A percentile compares a stretch with the other conserved stretches of the same genome.
Evolutionary conservation across 1,140 invertebrate genomes (phyloP).

Genomic region (Proctacanthus coquilletti): DNA sequence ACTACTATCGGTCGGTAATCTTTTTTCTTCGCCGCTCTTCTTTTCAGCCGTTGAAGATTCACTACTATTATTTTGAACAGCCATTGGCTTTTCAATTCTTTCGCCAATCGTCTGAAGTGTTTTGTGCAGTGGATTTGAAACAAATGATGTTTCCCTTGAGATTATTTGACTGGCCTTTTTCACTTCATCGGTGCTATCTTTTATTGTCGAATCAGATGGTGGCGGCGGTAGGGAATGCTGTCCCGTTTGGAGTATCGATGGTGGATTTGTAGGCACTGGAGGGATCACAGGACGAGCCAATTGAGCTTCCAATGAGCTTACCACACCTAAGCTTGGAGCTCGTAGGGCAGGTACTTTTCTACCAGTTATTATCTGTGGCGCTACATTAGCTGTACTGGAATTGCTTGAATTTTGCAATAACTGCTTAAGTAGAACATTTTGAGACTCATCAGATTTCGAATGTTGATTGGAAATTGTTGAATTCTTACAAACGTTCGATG

Average conservation of each 20-base stretch:
- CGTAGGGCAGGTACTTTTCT: conserved; percentile 32
- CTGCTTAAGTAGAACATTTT: conserved; percentile 81
- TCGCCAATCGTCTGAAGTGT: conserved; percentile 14
- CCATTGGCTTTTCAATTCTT: conserved; percentile 5
- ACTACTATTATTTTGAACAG: neutral
- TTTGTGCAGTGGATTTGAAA: conserved; percentile 20
- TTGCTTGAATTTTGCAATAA: conserved; percentile 67
- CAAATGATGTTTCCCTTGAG: conserved; percentile 30
- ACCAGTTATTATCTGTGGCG: conserved; percentile 23
- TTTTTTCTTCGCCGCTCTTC: no score
- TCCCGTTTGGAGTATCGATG: conserved; percentile 11
- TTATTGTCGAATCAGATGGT: no score
- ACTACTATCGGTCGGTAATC: conserved; percentile 9
- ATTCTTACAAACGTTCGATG: neutral
- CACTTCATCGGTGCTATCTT: neutral
- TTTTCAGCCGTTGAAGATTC: neutral
- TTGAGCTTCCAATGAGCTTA: conserved; percentile 56
- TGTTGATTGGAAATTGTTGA: conserved; percentile 7
- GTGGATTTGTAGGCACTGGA: conserved; percentile 31
- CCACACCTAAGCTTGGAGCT: conserved; percentile 45
- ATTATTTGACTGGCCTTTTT: conserved; percentile 23
- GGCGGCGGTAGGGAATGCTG: conserved; percentile 10
- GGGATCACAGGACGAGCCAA: conserved; percentile 52
- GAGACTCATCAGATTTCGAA: conserved; percentile 54
- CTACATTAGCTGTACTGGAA: conserved; percentile 26